Percentiles rank a stretch among this genome's conserved stretches.
phyloP scores from a whole-genome alignment of 2,888 invertebrate species.

The Dolomedes plantarius region DNA sequence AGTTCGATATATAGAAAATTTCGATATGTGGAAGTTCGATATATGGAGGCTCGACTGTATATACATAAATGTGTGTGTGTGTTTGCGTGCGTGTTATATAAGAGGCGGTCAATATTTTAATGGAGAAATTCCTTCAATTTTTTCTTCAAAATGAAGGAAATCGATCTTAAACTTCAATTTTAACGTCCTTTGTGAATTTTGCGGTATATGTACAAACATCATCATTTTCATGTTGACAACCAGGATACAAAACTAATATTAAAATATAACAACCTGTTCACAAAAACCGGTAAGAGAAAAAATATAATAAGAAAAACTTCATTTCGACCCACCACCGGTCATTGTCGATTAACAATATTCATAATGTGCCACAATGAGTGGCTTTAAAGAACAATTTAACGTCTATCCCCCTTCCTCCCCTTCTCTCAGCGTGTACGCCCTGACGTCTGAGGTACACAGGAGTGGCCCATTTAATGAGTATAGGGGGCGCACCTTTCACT shows the following conservation, averaged over 20 bases:
- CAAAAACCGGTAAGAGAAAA: neutral
- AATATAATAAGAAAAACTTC: neutral
- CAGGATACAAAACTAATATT: conserved; percentile 6
- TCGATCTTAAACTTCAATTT: too few species aligned
- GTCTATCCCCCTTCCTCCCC: neutral
- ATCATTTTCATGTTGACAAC: too few species aligned
- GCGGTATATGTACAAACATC: too few species aligned
- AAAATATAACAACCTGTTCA: neutral
- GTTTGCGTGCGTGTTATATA: too few species aligned
- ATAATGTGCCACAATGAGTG: conserved; percentile 18
- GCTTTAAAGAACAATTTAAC: conserved; percentile 16
- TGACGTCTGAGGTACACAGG: neutral
- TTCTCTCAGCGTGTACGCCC: neutral
- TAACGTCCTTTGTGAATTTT: too few species aligned
- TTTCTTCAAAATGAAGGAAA: too few species aligned
- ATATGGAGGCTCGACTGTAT: too few species aligned
- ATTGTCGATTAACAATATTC: conserved; percentile 6
- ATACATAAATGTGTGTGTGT: too few species aligned
- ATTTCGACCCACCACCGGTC: neutral
- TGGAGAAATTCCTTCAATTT: too few species aligned
- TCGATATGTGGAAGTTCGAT: too few species aligned
- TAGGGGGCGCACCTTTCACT: conserved; percentile 4
- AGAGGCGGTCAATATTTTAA: too few species aligned
- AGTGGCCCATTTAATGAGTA: conserved; percentile 4
- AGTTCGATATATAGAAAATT: too few species aligned